Conservation (phyloP, 2,888 invertebrate genomes). For the Mantis religiosa region DNA sequence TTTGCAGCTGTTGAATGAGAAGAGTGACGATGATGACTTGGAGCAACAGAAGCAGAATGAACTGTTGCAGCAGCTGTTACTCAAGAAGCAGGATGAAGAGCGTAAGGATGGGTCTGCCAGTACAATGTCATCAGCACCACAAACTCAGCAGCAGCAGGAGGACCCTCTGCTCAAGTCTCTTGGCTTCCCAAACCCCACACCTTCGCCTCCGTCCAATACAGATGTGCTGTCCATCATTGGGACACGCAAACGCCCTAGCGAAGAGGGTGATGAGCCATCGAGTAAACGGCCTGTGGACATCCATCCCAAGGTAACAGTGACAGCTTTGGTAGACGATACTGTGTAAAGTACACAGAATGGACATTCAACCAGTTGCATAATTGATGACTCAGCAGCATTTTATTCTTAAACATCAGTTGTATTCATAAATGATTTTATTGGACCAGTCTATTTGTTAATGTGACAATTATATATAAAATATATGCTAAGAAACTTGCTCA, state of each 20-base stretch:
- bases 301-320: neutral
- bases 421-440: too few species aligned
- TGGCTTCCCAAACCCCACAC: constrained; percentile 51
- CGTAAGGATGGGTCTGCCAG: constrained; percentile 18
- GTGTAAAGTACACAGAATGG: too few species aligned
- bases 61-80: constrained; percentile 56
- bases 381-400: too few species aligned
- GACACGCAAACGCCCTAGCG: constrained; percentile 58
- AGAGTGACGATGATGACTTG: constrained; percentile 55
- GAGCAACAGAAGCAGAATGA: constrained; percentile 54
- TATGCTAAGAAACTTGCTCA: neutral
- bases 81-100: constrained; percentile 43
- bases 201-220: constrained; percentile 50
- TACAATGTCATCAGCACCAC: constrained; percentile 26
- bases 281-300: neutral
- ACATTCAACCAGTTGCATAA: too few species aligned
- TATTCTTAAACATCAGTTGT: too few species aligned
- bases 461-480: too few species aligned
- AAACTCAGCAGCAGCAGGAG: constrained; percentile 42
- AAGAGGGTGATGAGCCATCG: constrained; percentile 52
- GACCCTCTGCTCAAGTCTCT: constrained; percentile 52
- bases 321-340: too few species aligned
- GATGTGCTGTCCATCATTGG: constrained; percentile 38
- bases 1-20: constrained; percentile 72
- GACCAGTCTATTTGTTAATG: too few species aligned